Percentiles rank a stretch among this genome's conserved stretches.
Evolutionary conservation across 1,140 invertebrate genomes (phyloP).

Genomic region (Tetramorium alpestre): DNA sequence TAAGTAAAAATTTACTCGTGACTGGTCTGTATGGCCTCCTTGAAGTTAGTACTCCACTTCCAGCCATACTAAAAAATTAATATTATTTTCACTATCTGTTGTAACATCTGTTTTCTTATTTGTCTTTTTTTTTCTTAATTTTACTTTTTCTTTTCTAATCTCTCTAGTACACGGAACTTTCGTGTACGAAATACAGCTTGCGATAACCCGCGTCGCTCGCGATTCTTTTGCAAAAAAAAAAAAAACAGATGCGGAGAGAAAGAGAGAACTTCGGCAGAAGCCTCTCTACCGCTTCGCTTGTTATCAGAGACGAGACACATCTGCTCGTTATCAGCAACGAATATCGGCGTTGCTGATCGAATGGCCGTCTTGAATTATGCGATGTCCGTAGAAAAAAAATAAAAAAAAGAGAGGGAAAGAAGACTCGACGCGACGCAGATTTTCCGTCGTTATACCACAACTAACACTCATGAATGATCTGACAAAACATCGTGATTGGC

Average conservation of each 20-base stretch:
- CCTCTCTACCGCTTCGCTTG: constrained; percentile 56
- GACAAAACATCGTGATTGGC: constrained; percentile 79
- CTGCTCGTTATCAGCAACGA: constrained; percentile 22
- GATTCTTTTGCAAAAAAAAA: constrained; percentile 25
- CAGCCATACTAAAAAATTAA: constrained; percentile 92
- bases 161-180: constrained; percentile 5
- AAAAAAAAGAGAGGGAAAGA: constrained; percentile 33
- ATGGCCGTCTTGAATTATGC: constrained; percentile 1
- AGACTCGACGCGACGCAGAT: constrained; percentile 72
- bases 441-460: constrained; percentile 77
- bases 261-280: constrained; percentile 28
- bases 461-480: constrained; percentile 81
- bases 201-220: constrained; percentile 68
- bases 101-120: constrained; percentile 58
- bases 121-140: constrained; percentile 9
- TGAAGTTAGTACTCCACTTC: constrained; percentile 98
- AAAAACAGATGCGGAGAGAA: not conserved
- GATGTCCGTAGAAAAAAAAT: not conserved
- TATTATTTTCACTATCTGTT: constrained; percentile 82
- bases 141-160: constrained; percentile 2
- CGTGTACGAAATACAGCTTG: constrained; percentile 21
- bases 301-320: constrained; percentile 25
- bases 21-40: constrained; percentile 92
- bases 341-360: constrained; percentile 11
- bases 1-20: constrained; percentile 89